Evolutionary conservation across 2,888 invertebrate genomes (phyloP).

Genomic region (Polietes domitor): DNA sequence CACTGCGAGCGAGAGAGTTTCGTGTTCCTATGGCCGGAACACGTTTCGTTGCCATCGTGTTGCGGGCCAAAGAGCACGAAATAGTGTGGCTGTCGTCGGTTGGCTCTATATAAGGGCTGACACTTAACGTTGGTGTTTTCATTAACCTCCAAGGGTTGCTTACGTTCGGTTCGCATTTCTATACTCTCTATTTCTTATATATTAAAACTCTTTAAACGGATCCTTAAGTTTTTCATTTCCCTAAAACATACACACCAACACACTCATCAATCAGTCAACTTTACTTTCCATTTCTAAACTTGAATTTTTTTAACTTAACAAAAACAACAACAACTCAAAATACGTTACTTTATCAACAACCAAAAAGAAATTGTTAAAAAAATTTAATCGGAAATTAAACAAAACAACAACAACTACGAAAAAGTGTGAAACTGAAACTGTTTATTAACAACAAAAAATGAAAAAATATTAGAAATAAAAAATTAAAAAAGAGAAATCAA

Average conservation of each 20-base stretch:
- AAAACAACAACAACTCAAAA: constrained; percentile 51
- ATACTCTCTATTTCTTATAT: constrained; percentile 80
- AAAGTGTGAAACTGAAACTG: constrained; percentile 32
- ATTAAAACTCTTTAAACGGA: constrained; percentile 79
- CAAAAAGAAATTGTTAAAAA: constrained; percentile 49
- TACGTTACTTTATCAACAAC: constrained; percentile 62
- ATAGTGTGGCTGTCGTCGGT: constrained; percentile 61
- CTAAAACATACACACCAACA: constrained; percentile 61
- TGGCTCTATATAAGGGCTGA: constrained; percentile 79
- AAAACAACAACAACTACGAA: constrained; percentile 2
- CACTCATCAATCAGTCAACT: constrained; percentile 67
- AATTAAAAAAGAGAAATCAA: constrained; percentile 34
- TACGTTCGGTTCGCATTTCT: constrained; percentile 82
- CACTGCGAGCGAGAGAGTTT: constrained; percentile 33
- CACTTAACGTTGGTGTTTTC: constrained; percentile 78
- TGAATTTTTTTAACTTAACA: constrained; percentile 49
- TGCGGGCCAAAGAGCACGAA: constrained; percentile 43
- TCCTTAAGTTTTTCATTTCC: constrained; percentile 74
- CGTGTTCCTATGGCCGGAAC: constrained; percentile 50
- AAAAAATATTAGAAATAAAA: constrained; percentile 42
- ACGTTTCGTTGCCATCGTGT: constrained; percentile 55
- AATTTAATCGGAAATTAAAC: constrained; percentile 40
- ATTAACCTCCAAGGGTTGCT: constrained; percentile 82
- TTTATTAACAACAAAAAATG: constrained; percentile 22
- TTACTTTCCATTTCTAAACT: constrained; percentile 68